Conservation (phyloP, 2,888 invertebrate species). For the Drosophila fungiperda region DNA sequence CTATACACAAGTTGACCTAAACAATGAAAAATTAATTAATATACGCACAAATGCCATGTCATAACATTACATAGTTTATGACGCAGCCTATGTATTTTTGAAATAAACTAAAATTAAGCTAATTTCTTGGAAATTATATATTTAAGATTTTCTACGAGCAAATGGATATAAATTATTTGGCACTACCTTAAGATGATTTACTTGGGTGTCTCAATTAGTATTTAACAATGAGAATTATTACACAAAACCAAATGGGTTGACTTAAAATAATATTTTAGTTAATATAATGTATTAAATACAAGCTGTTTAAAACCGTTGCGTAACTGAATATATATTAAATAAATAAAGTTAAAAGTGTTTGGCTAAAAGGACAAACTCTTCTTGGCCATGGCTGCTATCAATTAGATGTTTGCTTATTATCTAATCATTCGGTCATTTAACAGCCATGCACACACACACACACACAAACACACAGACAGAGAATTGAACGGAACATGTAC, state of each 20-base stretch:
- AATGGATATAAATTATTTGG: not conserved
- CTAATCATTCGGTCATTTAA: conserved; percentile 52
- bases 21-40: no score
- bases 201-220: not conserved
- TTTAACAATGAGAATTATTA: not conserved
- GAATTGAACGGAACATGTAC: conserved; percentile 44
- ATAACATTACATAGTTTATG: no score
- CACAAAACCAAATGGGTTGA: not conserved
- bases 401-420: conserved; percentile 20
- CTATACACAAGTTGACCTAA: no score
- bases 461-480: conserved; percentile 10
- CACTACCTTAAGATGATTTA: not conserved
- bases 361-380: not conserved
- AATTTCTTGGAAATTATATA: not conserved
- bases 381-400: not conserved
- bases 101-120: not conserved
- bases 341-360: not conserved
- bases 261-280: not conserved
- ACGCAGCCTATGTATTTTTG: not conserved
- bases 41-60: no score
- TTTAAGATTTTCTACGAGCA: not conserved
- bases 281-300: not conserved
- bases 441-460: conserved; percentile 25
- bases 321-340: not conserved
- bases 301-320: not conserved